Evolutionary conservation across 2,797 vertebrate species (phyloP), one percentile per base, ranked within the genome.

Genomic region (Chanos chanos): DNA sequence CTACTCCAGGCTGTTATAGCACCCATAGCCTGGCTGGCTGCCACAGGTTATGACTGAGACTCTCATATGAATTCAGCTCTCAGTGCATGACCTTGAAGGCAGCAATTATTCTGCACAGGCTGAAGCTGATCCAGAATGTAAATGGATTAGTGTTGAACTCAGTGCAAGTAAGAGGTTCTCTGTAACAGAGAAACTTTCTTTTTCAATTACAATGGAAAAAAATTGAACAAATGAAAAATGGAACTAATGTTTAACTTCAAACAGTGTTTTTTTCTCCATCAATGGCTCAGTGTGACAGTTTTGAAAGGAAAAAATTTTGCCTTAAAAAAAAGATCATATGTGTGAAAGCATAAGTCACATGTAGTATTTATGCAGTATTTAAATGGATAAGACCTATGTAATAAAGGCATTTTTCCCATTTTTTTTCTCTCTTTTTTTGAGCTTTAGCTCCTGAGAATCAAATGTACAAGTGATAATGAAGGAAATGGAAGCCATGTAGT

Each of bases 1-100:
- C 65, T 67, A 69, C 49, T 24, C 45, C 61, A 33, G 43, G 52
- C 66, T 63, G 54, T 68, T 73, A 63, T 27, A 44, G 59, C 31
- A 1, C 21, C 13, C 21, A 22, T 50, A 13, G 9, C 31, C 30
- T 58, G 41, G 57, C 48, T 13, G n/a, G 34, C 4, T 31, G 31
- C 57, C 66, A 61, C 16, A 47, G 45, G 60, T 63, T 37, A 40
- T 57, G 78, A 51, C 49, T 2, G n/a, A 43, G 50, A 37, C 54
- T 27, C 60, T 64, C 40, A 45, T 58, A 75, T 67, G 68, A 39
- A 74, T 71, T 73, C 58, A 57, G 37, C 21, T 36, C 66, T 8
- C 16, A 7, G 52, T 53, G 21, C 51, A 28, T 71, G 66, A 44
- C 31, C 64, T 47, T 36, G 7, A 13, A 47, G 27, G 50, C 53